Evolutionary conservation across 2,888 invertebrate genomes (phyloP).

Genomic region (Dinocampus coccinellae): DNA sequence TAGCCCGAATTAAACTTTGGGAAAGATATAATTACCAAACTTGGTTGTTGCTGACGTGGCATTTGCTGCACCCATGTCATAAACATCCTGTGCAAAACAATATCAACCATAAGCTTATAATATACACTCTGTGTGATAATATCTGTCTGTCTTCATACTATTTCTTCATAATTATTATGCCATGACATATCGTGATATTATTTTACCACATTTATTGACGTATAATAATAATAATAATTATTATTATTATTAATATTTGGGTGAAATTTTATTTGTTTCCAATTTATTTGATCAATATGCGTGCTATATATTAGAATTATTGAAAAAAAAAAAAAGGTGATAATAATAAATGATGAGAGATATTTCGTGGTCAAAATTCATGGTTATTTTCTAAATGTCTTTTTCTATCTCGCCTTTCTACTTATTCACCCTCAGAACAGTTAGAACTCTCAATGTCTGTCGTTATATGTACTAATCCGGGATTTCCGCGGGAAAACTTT

Average conservation of each 20-base stretch:
- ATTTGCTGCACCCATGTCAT: constrained; percentile 34
- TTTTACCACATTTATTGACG: not conserved
- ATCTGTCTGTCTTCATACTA: not conserved
- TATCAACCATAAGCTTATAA: not conserved
- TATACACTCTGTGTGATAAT: not conserved
- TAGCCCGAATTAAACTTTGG: constrained; percentile 49
- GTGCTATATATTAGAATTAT: too few relatives aligned
- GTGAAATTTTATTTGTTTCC: too few relatives aligned
- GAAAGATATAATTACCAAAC: constrained; percentile 55
- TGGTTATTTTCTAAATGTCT: too few relatives aligned
- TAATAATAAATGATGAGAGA: too few relatives aligned
- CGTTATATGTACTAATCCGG: constrained; percentile 3
- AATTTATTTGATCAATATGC: too few relatives aligned
- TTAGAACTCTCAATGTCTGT: not conserved
- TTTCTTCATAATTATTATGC: not conserved
- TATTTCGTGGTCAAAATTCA: too few relatives aligned
- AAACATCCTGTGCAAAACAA: constrained; percentile 1
- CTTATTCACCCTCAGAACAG: not conserved
- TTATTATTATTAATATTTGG: too few relatives aligned
- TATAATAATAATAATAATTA: too few relatives aligned
- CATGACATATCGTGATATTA: not conserved
- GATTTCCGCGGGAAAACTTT: constrained; percentile 8
- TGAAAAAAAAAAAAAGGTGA: not conserved
- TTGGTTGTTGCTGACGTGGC: constrained; percentile 46
- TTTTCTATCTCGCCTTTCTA: not conserved